These are phyloP conservation scores for Antheraea assamensis DNA, from an alignment of 2,888 invertebrate species.

Conservation along the genomic window DNA sequence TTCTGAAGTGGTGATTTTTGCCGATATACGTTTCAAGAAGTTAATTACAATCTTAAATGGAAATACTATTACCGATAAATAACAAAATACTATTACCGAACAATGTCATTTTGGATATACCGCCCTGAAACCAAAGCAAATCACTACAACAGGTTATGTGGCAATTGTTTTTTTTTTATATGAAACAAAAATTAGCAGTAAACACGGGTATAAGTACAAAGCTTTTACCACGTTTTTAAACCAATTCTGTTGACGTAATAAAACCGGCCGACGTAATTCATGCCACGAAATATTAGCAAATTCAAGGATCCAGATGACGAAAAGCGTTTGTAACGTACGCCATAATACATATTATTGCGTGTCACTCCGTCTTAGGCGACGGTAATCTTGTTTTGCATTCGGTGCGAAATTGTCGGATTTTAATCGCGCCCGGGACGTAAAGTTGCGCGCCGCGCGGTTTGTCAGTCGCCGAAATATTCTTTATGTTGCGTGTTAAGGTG, in stretches of 20 bases:
- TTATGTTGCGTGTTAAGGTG: slow-evolving; percentile 35
- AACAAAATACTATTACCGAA: no score
- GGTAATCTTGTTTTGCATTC: slow-evolving; percentile 68
- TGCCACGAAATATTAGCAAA: background rate
- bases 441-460: slow-evolving; percentile 59
- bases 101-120: no score
- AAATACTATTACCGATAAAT: no score
- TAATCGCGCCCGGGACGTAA: slow-evolving; percentile 71
- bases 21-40: no score
- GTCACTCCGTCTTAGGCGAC: slow-evolving; percentile 56
- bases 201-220: background rate
- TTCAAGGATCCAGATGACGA: slow-evolving; percentile 27
- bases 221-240: background rate
- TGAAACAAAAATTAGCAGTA: background rate
- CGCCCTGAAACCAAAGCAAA: no score
- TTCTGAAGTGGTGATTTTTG: no score
- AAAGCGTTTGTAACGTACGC: slow-evolving; percentile 29
- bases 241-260: background rate
- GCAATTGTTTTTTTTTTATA: no score
- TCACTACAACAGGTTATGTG: no score
- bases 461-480: slow-evolving; percentile 57
- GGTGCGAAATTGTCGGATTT: slow-evolving; percentile 68
- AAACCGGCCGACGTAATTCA: slow-evolving; percentile 4
- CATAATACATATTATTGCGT: slow-evolving; percentile 24
- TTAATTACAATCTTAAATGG: no score